These are phyloP conservation scores for Taphrorychus bicolor DNA, from an alignment of 2,888 invertebrate species.

Conservation along the genomic window DNA sequence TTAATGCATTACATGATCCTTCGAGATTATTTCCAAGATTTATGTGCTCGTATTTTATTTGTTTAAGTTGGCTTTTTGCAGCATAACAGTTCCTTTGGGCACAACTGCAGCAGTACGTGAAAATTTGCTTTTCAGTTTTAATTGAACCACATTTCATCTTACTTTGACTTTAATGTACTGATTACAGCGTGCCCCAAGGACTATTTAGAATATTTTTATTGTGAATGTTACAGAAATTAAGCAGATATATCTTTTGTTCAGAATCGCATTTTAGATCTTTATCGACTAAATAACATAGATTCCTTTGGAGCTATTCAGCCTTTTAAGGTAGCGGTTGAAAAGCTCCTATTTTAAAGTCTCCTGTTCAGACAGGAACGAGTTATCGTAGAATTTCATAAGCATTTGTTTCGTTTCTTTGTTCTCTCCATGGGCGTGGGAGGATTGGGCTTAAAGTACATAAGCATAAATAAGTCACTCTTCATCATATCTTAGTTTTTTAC, in stretches of 20 bases:
- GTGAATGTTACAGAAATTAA: conserved; percentile 51
- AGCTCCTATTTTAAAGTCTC: conserved; percentile 27
- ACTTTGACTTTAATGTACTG: too few species aligned
- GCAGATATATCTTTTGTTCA: conserved; percentile 51
- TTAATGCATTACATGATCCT: conserved; percentile 45
- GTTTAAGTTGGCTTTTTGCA: conserved; percentile 24
- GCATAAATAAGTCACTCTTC: background rate
- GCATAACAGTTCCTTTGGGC: background rate
- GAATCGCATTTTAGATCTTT: conserved; percentile 53
- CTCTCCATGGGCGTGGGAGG: conserved; percentile 11
- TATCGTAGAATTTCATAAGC: conserved; percentile 16
- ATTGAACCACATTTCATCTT: background rate
- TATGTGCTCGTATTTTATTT: conserved; percentile 38
- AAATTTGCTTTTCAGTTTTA: background rate
- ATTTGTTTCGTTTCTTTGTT: conserved; percentile 14
- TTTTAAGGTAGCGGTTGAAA: conserved; percentile 52
- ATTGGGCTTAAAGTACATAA: too few species aligned
- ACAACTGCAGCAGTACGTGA: background rate
- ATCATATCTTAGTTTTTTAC: background rate
- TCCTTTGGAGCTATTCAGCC: conserved; percentile 51
- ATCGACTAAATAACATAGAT: conserved; percentile 55
- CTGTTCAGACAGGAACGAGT: conserved; percentile 17
- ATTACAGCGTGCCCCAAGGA: background rate
- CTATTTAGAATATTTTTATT: conserved; percentile 45
- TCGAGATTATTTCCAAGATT: conserved; percentile 47